Evolutionary conservation across 2,888 invertebrate species (phyloP), one percentile per base, ranked within the genome.

Genomic region (Mimumesa dahlbomi): DNA sequence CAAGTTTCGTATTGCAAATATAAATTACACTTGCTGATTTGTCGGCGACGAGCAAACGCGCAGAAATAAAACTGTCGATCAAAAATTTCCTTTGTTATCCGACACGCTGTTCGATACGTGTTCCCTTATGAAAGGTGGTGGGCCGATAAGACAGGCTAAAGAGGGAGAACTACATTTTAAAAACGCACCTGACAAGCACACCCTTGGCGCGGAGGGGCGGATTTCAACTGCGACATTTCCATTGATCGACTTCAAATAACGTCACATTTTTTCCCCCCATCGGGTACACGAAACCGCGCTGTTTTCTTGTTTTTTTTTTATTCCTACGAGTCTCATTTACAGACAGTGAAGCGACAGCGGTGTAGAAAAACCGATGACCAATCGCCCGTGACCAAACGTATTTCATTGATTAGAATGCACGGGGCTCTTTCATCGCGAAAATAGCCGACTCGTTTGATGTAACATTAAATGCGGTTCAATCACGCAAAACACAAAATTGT

Each of bases 321-420:
- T n/a, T n/a, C n/a, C n/a, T 34, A 40, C 21, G 16, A n/a, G 21
- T 61, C 31, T 43, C 31, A 36, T 56, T 48, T 61, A 49, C 22
- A 53, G 42, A 63, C 22, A 43, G 19, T 43, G 25, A 43, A 49
- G 36, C 48, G 40, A 54, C 42, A 50, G 22, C 46, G 13, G 25
- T 34, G 34, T 18, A 65, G 52, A 19, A 29, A 64, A 73, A 48
- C 57, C 29, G 36, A 61, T 48, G 58, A 31, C 31, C 74, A 29
- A 70, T 65, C 53, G 64, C 29, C 18, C 54, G 56, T 34, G 46
- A 57, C 31, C 54, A 42, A 71, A 45, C 57, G 56, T 74, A 46
- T 68, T 68, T 52, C 48, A 45, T 68, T 65, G 59, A 68, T 77
- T 75, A 75, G 49, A 58, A 46, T 48, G 38, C 29, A 34, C 50